Conservation (phyloP, 2,797 vertebrate genomes). For the Pelodytes ibericus region DNA sequence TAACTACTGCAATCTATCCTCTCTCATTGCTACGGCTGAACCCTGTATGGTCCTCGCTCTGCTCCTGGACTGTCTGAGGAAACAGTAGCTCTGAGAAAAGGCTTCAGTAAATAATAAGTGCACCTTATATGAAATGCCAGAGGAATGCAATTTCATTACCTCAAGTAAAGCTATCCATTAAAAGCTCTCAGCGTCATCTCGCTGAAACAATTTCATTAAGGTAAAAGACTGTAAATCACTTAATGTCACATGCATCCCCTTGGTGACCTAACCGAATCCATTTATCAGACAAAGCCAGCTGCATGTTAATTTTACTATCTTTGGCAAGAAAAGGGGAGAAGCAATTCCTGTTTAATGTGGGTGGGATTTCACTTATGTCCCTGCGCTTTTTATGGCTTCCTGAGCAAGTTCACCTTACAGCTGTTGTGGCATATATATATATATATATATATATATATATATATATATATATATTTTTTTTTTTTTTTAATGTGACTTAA, state of each 20-base stretch:
- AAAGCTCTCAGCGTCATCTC: slow-evolving; percentile 85
- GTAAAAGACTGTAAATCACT: slow-evolving; percentile 95
- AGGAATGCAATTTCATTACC: slow-evolving; percentile 89
- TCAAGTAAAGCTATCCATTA: slow-evolving; percentile 89
- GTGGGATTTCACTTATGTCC: slow-evolving; percentile 12
- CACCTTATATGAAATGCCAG: slow-evolving; percentile 88
- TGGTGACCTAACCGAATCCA: slow-evolving; percentile 84
- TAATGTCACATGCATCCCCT: slow-evolving; percentile 86
- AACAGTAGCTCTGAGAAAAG: slow-evolving; percentile 68
- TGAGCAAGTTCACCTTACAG: slow-evolving; percentile 27
- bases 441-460: too few species aligned
- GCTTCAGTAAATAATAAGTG: slow-evolving; percentile 84
- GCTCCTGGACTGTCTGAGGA: slow-evolving; percentile 73
- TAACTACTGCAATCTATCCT: slow-evolving; percentile 32
- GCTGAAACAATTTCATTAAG: slow-evolving; percentile 98
- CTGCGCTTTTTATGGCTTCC: slow-evolving; percentile 29
- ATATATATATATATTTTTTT: not conserved
- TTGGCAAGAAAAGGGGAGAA: slow-evolving; percentile 60
- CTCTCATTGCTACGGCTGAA: slow-evolving; percentile 59
- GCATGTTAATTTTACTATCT: slow-evolving; percentile 81
- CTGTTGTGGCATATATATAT: slow-evolving; percentile 27
- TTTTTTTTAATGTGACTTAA: slow-evolving; percentile 4
- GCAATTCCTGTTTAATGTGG: slow-evolving; percentile 46
- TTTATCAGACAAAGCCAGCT: slow-evolving; percentile 85
- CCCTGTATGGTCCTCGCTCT: slow-evolving; percentile 76